Evolutionary conservation across 2,888 invertebrate genomes (phyloP).

Genomic region (Limnephilus marmoratus): DNA sequence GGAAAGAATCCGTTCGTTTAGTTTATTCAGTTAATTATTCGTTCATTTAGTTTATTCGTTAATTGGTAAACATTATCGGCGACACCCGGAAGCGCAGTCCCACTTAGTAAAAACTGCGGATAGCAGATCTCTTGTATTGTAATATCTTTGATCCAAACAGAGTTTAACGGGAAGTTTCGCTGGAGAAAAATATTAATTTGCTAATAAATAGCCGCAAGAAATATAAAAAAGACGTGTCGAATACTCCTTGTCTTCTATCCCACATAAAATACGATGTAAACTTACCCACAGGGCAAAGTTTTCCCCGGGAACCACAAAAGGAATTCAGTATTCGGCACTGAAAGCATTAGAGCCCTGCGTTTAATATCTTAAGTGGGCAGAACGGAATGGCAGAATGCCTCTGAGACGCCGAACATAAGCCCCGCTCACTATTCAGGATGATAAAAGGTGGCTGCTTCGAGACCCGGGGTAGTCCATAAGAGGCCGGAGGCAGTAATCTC

Average conservation of each 20-base stretch:
- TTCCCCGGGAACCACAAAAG: neutral
- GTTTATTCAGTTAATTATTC: no score
- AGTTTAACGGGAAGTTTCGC: no score
- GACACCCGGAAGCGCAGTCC: no score
- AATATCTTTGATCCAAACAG: no score
- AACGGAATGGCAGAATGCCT: conserved; percentile 15
- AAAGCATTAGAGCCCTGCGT: neutral
- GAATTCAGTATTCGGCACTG: neutral
- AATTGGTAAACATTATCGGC: no score
- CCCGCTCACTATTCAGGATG: conserved; percentile 37
- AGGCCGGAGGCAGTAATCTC: conserved; percentile 34
- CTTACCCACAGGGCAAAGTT: neutral
- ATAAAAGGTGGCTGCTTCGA: conserved; percentile 29
- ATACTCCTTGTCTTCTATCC: neutral
- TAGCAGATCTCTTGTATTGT: no score
- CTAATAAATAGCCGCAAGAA: neutral
- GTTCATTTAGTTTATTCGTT: no score
- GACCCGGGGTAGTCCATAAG: neutral
- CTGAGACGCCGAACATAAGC: conserved; percentile 12
- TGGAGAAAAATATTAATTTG: no score
- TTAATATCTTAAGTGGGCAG: conserved; percentile 41
- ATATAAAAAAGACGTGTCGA: neutral
- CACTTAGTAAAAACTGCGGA: no score
- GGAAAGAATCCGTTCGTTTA: no score
- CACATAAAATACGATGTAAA: neutral